These are phyloP conservation scores for Yponomeuta evonymella DNA, from an alignment of 2,888 invertebrate species.

Conservation along the genomic window DNA sequence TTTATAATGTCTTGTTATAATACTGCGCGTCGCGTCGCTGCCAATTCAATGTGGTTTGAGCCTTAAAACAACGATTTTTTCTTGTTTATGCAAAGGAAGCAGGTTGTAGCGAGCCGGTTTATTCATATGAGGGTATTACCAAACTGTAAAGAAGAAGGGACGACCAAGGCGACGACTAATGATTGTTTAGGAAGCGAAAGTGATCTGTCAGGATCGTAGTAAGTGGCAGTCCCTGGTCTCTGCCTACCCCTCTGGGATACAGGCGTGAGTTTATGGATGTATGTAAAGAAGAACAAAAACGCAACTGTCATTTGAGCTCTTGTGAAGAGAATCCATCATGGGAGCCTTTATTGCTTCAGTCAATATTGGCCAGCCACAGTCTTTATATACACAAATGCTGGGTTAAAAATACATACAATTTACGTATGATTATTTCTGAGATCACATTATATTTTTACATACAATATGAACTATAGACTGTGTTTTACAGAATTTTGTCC, in stretches of 20 bases:
- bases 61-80: too few species aligned
- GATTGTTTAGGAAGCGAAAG: too few species aligned
- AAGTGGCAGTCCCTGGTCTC: too few species aligned
- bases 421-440: slow-evolving; percentile 30
- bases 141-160: background rate
- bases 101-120: too few species aligned
- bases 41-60: too few species aligned
- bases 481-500: background rate
- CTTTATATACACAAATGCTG: slow-evolving; percentile 21
- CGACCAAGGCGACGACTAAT: too few species aligned
- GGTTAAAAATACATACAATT: slow-evolving; percentile 22
- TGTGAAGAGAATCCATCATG: background rate
- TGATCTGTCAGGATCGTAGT: too few species aligned
- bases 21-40: too few species aligned
- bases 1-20: too few species aligned
- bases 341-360: slow-evolving; percentile 1
- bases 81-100: too few species aligned
- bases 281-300: background rate
- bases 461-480: slow-evolving; percentile 18
- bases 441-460: slow-evolving; percentile 34
- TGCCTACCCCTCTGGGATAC: too few species aligned
- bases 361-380: slow-evolving; percentile 34
- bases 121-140: background rate
- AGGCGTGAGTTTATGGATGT: too few species aligned
- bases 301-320: background rate